Conservation (phyloP, 2,888 invertebrate species). For the Dryocosmus kuriphilus region DNA sequence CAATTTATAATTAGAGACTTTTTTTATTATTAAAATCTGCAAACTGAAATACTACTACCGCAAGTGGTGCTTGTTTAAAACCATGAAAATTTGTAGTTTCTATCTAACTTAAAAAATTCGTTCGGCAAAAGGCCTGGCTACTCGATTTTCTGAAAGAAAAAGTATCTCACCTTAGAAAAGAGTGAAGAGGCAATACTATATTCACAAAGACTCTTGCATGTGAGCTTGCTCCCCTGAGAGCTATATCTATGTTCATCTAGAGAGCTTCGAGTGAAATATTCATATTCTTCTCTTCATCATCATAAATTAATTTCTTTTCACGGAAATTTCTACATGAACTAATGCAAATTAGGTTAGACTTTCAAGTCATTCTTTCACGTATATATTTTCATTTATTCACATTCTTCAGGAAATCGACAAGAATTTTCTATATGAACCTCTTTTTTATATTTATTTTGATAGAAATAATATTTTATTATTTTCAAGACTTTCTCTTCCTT, state of each 20-base stretch:
- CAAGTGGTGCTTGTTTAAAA: not conserved
- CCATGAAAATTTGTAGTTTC: not conserved
- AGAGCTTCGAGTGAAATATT: slow-evolving; percentile 5
- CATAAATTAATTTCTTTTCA: slow-evolving; percentile 23
- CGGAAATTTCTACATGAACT: not conserved
- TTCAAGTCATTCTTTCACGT: not conserved
- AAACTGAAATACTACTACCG: too few species aligned
- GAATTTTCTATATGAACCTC: too few species aligned
- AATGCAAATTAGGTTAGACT: not conserved
- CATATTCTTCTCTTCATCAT: slow-evolving; percentile 24
- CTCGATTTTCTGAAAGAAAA: slow-evolving; percentile 39
- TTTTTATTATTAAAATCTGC: too few species aligned
- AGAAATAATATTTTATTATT: not conserved
- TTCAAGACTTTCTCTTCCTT: not conserved
- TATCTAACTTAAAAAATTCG: not conserved
- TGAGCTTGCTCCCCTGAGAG: slow-evolving; percentile 38
- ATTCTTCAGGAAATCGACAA: too few species aligned
- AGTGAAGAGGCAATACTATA: slow-evolving; percentile 22
- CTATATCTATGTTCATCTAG: slow-evolving; percentile 18
- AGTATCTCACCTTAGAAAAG: not conserved
- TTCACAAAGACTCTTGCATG: slow-evolving; percentile 28
- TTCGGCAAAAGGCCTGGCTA: not conserved
- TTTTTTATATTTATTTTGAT: too few species aligned
- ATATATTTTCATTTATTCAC: not conserved
- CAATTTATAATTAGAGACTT: too few species aligned